Conservation (phyloP, 2,888 invertebrate species). For the Netelia melanura region DNA sequence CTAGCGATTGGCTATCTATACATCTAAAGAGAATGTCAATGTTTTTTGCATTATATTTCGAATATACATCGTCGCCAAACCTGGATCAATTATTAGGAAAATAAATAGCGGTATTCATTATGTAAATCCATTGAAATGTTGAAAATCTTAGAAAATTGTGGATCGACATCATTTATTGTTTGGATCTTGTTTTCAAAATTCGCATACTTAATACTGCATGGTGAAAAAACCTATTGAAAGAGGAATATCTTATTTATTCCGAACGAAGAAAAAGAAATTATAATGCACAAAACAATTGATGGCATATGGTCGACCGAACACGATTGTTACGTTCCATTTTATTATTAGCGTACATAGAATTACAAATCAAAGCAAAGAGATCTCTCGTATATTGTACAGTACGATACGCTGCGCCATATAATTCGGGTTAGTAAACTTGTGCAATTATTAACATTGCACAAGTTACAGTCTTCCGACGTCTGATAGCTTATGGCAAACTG, state of each 20-base stretch:
- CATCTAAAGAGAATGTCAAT: too few relatives aligned
- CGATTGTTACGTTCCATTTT: conserved; percentile 45
- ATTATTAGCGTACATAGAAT: conserved; percentile 31
- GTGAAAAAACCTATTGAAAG: not conserved
- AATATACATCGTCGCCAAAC: too few relatives aligned
- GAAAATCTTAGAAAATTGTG: not conserved
- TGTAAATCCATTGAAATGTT: conserved; percentile 16
- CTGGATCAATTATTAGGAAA: too few relatives aligned
- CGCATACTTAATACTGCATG: not conserved
- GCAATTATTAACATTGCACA: conserved; percentile 34
- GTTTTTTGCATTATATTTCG: too few relatives aligned
- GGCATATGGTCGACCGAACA: conserved; percentile 11
- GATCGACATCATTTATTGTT: not conserved
- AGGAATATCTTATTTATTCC: not conserved
- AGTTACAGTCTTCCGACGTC: conserved; percentile 73
- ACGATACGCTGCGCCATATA: conserved; percentile 31
- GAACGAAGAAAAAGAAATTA: not conserved
- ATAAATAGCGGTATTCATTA: not conserved
- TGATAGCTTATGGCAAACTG: conserved; percentile 55
- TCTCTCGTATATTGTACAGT: conserved; percentile 43
- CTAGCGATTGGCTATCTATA: too few relatives aligned
- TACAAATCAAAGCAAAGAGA: conserved; percentile 12
- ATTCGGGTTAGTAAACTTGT: conserved; percentile 18
- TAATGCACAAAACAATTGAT: conserved; percentile 32
- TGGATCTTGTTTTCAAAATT: not conserved